These are phyloP conservation scores for Axea sp. DNA, from an alignment of 2,888 invertebrate genomes.

Conservation along the genomic window DNA sequence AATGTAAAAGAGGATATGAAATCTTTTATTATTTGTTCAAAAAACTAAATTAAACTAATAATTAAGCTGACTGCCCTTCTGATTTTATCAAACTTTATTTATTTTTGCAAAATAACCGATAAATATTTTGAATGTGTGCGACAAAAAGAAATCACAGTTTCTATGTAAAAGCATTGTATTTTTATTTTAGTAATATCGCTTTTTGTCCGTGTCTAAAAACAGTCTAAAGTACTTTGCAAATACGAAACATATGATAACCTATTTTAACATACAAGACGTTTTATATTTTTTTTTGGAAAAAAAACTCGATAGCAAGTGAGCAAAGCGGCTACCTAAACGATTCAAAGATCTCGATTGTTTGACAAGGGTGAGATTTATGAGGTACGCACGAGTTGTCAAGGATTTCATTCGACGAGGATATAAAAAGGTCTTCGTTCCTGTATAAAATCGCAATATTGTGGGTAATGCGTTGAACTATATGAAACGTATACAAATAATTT, in stretches of 20 bases:
- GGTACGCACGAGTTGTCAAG: constrained; percentile 38
- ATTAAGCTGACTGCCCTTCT: too few relatives aligned
- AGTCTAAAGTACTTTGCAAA: constrained; percentile 11
- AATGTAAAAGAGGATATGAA: too few relatives aligned
- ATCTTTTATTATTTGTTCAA: too few relatives aligned
- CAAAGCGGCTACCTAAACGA: constrained; percentile 31
- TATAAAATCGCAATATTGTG: constrained; percentile 42
- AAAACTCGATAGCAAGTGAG: constrained; percentile 38
- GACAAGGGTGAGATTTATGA: constrained; percentile 57
- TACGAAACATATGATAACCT: constrained; percentile 13
- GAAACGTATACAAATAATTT: background rate
- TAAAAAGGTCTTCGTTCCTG: constrained; percentile 40
- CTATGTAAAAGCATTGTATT: too few relatives aligned
- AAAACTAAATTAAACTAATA: too few relatives aligned
- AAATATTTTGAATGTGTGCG: too few relatives aligned
- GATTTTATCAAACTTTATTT: too few relatives aligned
- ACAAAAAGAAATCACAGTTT: too few relatives aligned
- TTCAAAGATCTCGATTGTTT: constrained; percentile 44
- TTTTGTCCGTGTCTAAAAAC: too few relatives aligned
- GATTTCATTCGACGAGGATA: constrained; percentile 33
- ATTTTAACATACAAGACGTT: constrained; percentile 22
- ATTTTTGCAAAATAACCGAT: too few relatives aligned
- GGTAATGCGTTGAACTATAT: constrained; percentile 30
- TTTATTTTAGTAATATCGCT: too few relatives aligned
- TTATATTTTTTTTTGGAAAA: constrained; percentile 26